Evolutionary conservation across 2,888 invertebrate species (phyloP).

Genomic region (Heliconius cydno): DNA sequence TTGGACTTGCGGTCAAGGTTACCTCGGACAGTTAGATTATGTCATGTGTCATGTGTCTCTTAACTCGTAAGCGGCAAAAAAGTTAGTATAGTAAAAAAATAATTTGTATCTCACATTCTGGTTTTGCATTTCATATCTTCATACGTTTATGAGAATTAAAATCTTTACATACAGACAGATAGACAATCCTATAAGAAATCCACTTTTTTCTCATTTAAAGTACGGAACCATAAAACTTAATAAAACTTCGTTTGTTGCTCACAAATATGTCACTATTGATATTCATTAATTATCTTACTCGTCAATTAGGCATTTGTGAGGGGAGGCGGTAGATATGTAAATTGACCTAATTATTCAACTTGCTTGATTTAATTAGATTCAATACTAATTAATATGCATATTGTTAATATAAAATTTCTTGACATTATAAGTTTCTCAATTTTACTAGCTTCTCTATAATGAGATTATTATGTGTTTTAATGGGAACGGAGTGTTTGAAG

Average conservation of each 20-base stretch:
- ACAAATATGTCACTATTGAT: not conserved
- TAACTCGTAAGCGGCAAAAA: no score
- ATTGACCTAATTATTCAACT: slow-evolving; percentile 15
- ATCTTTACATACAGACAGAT: no score
- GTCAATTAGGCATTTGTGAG: slow-evolving; percentile 1
- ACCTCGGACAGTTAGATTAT: no score
- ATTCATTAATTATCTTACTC: not conserved
- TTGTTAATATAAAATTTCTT: not conserved
- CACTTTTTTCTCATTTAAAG: not conserved
- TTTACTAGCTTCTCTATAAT: not conserved
- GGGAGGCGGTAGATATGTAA: not conserved
- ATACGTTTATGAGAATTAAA: no score
- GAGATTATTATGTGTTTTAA: no score
- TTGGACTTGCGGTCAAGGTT: no score
- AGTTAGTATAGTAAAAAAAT: no score
- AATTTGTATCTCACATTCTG: no score
- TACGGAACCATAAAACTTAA: not conserved
- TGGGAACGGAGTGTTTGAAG: no score
- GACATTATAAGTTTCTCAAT: not conserved
- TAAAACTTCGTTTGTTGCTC: not conserved
- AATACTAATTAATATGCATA: not conserved
- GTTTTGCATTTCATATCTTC: no score
- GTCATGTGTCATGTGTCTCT: no score
- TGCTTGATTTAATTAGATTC: slow-evolving; percentile 1
- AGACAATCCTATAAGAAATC: no score